Conservation (phyloP, 2,113 vertebrate species). For the Cygnus buccinator region DNA sequence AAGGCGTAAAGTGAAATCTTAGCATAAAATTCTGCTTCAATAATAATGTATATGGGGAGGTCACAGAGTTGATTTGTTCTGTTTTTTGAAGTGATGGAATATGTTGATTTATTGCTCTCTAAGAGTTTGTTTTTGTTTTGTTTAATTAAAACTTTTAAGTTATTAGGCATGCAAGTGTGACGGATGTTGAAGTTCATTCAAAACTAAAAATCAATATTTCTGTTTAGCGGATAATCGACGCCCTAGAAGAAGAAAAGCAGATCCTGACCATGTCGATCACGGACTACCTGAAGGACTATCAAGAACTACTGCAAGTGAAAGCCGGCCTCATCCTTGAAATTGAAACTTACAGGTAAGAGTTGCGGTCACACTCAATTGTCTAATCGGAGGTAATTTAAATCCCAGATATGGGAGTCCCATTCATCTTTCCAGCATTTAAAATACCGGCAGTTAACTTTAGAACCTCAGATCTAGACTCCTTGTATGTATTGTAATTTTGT, state of each 20-base stretch:
- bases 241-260: slow-evolving; percentile 88
- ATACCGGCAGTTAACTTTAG: background rate
- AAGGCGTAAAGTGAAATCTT: background rate
- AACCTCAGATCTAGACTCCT: background rate
- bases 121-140: background rate
- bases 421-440: background rate
- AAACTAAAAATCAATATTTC: background rate
- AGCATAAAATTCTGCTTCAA: background rate
- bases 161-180: background rate
- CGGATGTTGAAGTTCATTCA: background rate
- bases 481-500: background rate
- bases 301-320: slow-evolving; percentile 91
- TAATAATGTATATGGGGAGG: background rate
- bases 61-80: background rate
- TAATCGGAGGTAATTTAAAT: background rate
- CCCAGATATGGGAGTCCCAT: accelerated
- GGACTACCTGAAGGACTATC: slow-evolving; percentile 87
- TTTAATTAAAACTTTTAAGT: background rate
- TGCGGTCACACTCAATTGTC: background rate
- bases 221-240: slow-evolving; percentile 82
- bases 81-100: background rate
- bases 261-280: slow-evolving; percentile 82
- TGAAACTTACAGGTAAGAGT: slow-evolving; percentile 90
- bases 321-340: slow-evolving; percentile 91
- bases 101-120: background rate